Evolutionary conservation across 2,797 vertebrate species (phyloP).

Genomic region (Simalia tracyae): DNA sequence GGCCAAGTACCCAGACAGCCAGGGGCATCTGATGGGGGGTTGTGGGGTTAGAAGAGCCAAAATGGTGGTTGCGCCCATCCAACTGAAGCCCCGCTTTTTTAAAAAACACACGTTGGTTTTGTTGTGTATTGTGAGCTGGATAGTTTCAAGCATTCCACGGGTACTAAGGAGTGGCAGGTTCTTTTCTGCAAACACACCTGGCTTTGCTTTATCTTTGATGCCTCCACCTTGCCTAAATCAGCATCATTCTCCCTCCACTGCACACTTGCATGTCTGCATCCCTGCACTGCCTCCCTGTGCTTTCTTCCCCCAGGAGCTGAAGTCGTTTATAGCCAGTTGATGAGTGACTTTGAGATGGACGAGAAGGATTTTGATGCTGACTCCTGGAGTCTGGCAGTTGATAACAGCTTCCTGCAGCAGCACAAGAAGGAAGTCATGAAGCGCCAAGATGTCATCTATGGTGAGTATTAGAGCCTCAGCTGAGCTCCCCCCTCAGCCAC

Average conservation of each 20-base stretch:
- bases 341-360: conserved; percentile 85
- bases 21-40: not conserved
- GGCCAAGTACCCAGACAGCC: not conserved
- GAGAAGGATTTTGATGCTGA: conserved; percentile 87
- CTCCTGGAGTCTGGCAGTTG: conserved; percentile 91
- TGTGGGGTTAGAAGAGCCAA: not conserved
- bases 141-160: not conserved
- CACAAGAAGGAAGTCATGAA: conserved; percentile 91
- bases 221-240: not conserved
- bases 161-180: not conserved
- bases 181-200: fast-evolving
- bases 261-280: too few relatives aligned
- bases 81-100: not conserved
- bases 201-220: not conserved
- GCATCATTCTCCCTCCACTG: not conserved
- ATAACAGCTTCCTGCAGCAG: conserved; percentile 83
- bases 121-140: not conserved
- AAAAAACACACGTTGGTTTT: not conserved
- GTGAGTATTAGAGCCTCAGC: conserved; percentile 64
- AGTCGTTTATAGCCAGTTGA: conserved; percentile 80
- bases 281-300: too few relatives aligned
- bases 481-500: fast-evolving
- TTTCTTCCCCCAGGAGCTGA: conserved; percentile 76
- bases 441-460: conserved; percentile 92
- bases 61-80: not conserved